Evolutionary conservation across 2,113 vertebrate genomes (phyloP), one percentile per base, ranked within the genome.

Genomic region (Recurvirostra avosetta): DNA sequence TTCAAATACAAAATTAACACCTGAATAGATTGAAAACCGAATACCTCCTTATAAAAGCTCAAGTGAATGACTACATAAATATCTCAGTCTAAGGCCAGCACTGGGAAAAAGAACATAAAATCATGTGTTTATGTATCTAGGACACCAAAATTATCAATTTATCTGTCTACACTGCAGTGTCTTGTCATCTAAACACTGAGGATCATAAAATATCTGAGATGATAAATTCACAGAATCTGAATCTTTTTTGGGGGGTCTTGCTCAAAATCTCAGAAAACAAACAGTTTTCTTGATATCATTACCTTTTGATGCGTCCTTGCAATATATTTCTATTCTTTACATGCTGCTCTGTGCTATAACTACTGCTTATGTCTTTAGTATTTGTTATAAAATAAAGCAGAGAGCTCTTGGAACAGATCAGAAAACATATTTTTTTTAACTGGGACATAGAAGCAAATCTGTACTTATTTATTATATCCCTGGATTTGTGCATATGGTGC

Each of bases 1-100:
- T 92, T 94, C 71, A 90, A 88, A 86, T 74, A 52, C 43, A 93
- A 95, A 94, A 93, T 95, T 94, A 93, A 84, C 47, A 88, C 36
- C 20, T 77, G 41, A 93, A 80, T 68, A 83, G 7, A 73, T 75
- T 83, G 40, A 88, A 90, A 90, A 77, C 11, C 0, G 6, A 92
- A 71, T 36, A 82, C 12, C 8, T 80, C 11, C 15, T 83, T 74
- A 30, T 40, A 52, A 86, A 91, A 75, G 20, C 58, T 53, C 43
- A 67, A 80, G 40, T 71, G 17, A 92, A 76, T 2, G 6, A 62
- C 50, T 70, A 32, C 17, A 15, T 36, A 65, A 85, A 59, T 47
- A 1, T 47, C 29, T 81, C 8, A 40, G 21, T 38, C 52, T 58
- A 71, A 34, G 32, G 47, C 32, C n/a, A 83, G 21, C 7, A 67